Evolutionary conservation across 1,140 invertebrate genomes (phyloP).

Genomic region (Trinorchestia longiramus): DNA sequence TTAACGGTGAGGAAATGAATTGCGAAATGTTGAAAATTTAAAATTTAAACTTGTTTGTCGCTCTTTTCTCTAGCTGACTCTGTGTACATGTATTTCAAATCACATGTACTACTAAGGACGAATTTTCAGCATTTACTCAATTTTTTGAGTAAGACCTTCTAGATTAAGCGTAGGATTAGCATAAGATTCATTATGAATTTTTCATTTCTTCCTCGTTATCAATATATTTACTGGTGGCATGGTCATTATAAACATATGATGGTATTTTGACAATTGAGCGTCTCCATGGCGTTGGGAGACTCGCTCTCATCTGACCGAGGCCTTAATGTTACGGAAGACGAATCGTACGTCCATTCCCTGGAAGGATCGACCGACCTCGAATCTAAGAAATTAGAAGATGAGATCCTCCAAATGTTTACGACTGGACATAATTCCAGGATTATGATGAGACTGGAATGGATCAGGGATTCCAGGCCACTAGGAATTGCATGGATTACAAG

Average conservation of each 20-base stretch:
- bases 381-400: slow-evolving; percentile 44
- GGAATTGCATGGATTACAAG: slow-evolving; percentile 52
- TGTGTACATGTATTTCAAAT: neutral
- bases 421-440: slow-evolving; percentile 54
- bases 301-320: neutral
- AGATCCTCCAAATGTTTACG: slow-evolving; percentile 54
- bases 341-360: neutral
- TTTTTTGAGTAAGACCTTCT: neutral
- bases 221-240: neutral
- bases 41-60: neutral
- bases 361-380: slow-evolving; percentile 6
- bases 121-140: neutral
- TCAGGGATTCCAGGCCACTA: slow-evolving; percentile 53
- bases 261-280: neutral
- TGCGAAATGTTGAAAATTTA: too few relatives aligned
- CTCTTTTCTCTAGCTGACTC: neutral
- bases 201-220: neutral
- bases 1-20: too few relatives aligned
- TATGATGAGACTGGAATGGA: slow-evolving; percentile 55
- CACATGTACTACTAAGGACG: neutral
- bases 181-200: neutral
- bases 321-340: slow-evolving; percentile 25
- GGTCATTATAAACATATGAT: neutral
- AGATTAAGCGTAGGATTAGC: neutral
- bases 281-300: neutral